phyloP scores from a whole-genome alignment of 2,113 vertebrate genomes.

The Zeus faber region DNA sequence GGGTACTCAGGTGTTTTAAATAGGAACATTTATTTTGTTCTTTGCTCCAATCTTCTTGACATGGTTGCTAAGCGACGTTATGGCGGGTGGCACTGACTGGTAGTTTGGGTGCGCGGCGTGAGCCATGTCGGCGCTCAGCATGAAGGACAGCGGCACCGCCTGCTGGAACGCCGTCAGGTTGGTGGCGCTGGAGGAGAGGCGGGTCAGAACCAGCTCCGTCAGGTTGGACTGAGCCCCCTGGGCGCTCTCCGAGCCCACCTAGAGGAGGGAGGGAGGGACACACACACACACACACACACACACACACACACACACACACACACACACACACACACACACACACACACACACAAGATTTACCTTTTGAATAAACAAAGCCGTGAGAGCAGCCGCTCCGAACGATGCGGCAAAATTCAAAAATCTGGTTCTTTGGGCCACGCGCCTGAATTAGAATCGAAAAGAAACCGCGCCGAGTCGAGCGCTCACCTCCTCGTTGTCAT shows the following conservation, averaged over 20 bases:
- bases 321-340: neutral
- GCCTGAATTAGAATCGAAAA: too few species aligned
- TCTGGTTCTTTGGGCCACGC: too few species aligned
- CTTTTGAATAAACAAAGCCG: neutral
- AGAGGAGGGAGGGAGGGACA: neutral
- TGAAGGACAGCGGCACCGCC: slow-evolving; percentile 87
- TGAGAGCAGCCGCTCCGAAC: too few species aligned
- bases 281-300: slow-evolving; percentile 1
- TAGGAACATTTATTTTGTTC: neutral
- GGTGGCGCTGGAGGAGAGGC: slow-evolving; percentile 78
- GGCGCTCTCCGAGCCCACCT: slow-evolving; percentile 95
- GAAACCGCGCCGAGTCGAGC: too few species aligned
- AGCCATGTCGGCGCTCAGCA: slow-evolving; percentile 98
- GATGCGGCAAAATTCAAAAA: too few species aligned
- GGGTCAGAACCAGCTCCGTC: slow-evolving; percentile 88
- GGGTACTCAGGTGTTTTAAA: neutral
- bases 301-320: neutral
- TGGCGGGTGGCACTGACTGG: slow-evolving; percentile 74
- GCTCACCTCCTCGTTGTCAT: slow-evolving; percentile 94
- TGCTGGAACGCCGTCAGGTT: slow-evolving; percentile 91
- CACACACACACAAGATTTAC: neutral
- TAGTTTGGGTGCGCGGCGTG: slow-evolving; percentile 96
- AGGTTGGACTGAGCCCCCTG: slow-evolving; percentile 91
- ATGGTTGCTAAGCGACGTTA: neutral
- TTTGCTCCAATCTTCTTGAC: neutral